Evolutionary conservation across 1,140 invertebrate species (phyloP), one percentile per base, ranked within the genome.

Genomic region (Pararge aegeria): DNA sequence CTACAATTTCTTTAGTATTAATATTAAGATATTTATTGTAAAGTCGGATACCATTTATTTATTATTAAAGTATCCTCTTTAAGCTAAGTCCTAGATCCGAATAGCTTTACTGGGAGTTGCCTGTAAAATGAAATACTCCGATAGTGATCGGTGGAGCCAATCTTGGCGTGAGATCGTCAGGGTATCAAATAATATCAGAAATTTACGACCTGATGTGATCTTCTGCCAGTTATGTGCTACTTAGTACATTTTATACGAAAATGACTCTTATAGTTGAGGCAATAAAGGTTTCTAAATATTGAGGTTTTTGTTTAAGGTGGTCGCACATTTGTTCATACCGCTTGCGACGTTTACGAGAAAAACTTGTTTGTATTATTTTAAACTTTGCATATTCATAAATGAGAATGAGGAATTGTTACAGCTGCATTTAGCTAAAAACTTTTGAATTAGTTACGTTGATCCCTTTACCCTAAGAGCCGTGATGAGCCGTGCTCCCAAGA

Each of bases 181-280:
- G 46, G 58, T 57, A 68, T 69, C 68, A 68, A 75, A 78, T 78
- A 75, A 78, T 78, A 75, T 71, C 60, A 63, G 20, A 67, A 68
- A 72, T 78, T 78, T 78, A 78, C 64, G 68, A 53, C 19, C 16
- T 59, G 75, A 78, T 78, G 66, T 52, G 68, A 78, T 75, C 75
- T 73, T 54, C 46, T 51, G 37, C 60, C 16, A 15, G 24, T 40
- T 4, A 40, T 18, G 20, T 21, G 42, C 53, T 46, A 30, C 24
- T 29, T 9, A 1, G 34, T 15, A 18, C 12, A n/a, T 15, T 24
- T 10, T 19, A 7, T 1, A 29, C 38, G 7, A 57, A 37, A 24
- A 57, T 59, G 38, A 20, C 18, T 46, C 19, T 27, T 73, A 64
- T 66, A 16, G 15, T 53, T 30, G 10, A 18, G 9, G 30, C 49